Evolutionary conservation across 1,140 invertebrate genomes (phyloP), one percentile per base, ranked within the genome.

Genomic region (Hyposmocoma kahamanoa): DNA sequence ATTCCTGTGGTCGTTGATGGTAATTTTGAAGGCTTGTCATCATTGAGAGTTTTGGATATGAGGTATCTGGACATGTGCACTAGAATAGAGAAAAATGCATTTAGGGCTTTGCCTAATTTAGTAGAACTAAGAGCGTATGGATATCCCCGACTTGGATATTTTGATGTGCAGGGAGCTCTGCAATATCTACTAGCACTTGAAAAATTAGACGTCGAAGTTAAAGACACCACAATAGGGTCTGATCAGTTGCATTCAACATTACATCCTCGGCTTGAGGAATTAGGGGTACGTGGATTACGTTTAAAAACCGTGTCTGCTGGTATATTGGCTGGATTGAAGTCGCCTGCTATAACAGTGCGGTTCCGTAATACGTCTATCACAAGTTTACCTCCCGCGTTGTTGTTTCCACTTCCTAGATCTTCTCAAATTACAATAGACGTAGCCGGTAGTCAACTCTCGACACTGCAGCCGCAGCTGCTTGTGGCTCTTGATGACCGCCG

Each of bases 331-430:
- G 95, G 95, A 1, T 85, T 97, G 0, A 92, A 94, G 57, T 90
- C 88, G 21, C 88, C 88, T 11, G 72, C 89, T 8, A 87, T 97
- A n/a, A 87, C 86, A 1, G 90, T 97, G 10, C 88, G 90, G 41
- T 73, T 97, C 9, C 89, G 90, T 11, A 94, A 96, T 66, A 96
- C 95, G 1, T 95, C 93, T 1, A 70, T 97, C 1, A 90, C 90
- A 21, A 85, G 88, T 0, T 84, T 97, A 50, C 94, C 94, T 2
- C 91, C 94, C 3, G 91, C 94, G 0, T 68, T 97, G 17, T 90
- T 97, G 42, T 95, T 96, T 62, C 94, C 95, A 0, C 89, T 97
- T n/a, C 96, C 96, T 0, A 89, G 95, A 63, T 97, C 95, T 2
- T 95, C 94, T 0, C 89, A 91, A 47, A 90, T 97, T 13, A 89